Evolutionary conservation across 2,113 vertebrate genomes (phyloP).

Genomic region (Pithys albifrons): DNA sequence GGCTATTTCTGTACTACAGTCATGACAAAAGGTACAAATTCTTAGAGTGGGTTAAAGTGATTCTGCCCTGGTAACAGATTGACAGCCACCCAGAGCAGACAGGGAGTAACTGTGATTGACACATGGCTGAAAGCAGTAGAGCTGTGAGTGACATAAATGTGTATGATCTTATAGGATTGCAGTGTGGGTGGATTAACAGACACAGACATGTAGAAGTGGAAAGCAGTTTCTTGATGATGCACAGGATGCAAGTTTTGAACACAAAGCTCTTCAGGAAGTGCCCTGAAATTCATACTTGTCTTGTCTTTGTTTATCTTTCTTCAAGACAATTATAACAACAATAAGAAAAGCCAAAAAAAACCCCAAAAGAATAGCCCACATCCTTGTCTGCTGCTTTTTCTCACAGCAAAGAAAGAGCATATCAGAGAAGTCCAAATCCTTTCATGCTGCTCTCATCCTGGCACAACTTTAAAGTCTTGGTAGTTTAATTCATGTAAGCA

Average conservation of each 20-base stretch:
- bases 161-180: conserved; percentile 4
- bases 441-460: neutral
- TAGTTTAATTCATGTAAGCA: neutral
- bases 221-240: neutral
- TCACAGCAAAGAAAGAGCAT: neutral
- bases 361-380: neutral
- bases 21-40: neutral
- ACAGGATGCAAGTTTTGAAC: conserved; percentile 16
- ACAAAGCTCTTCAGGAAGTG: neutral
- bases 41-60: neutral
- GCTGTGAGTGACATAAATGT: conserved; percentile 30
- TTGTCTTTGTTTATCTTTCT: conserved; percentile 22
- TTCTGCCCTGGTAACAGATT: conserved; percentile 33
- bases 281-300: neutral
- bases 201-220: neutral
- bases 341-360: neutral
- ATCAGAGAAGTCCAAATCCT: neutral
- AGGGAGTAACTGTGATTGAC: conserved; percentile 37
- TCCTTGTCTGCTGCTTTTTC: neutral
- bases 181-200: conserved; percentile 34
- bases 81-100: conserved; percentile 11
- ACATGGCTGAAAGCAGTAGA: conserved; percentile 13
- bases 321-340: conserved; percentile 15
- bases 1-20: conserved; percentile 23
- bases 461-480: neutral